These are phyloP conservation scores for Leptogaster cylindrica DNA, from an alignment of 2,888 invertebrate species.

Conservation along the genomic window DNA sequence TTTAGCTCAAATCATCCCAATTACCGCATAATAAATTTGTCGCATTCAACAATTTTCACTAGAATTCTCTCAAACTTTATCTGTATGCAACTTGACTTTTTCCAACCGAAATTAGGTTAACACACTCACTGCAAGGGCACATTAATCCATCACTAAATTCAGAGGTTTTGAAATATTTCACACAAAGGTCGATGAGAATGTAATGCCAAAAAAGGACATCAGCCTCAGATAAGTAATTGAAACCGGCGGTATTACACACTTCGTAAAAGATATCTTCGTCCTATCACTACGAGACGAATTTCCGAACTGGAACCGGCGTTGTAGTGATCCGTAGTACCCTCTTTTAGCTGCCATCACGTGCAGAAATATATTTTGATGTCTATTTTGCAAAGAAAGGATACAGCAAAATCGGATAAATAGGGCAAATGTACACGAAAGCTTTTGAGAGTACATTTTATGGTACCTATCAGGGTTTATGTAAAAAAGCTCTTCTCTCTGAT, in stretches of 20 bases:
- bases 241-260: neutral
- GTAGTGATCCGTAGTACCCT: conserved; percentile 20
- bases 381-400: conserved; percentile 3
- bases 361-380: neutral
- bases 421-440: conserved; percentile 5
- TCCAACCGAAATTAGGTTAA: too few relatives aligned
- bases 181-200: too few relatives aligned
- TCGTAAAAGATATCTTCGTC: neutral
- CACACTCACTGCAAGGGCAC: too few relatives aligned
- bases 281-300: neutral
- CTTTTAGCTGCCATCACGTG: neutral
- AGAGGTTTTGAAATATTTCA: too few relatives aligned
- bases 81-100: too few relatives aligned
- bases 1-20: too few relatives aligned
- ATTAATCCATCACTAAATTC: too few relatives aligned
- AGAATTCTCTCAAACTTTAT: too few relatives aligned
- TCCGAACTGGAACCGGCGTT: conserved; percentile 20
- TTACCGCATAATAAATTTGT: too few relatives aligned
- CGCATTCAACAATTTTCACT: too few relatives aligned
- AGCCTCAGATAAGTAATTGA: neutral
- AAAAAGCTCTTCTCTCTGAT: neutral
- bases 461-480: too few relatives aligned
- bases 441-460: neutral
- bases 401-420: conserved; percentile 13
- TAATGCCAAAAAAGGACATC: neutral